A percentile compares a stretch with the other conserved stretches of the same genome.
These are phyloP conservation scores for Ibidorhyncha struthersii DNA, from an alignment of 2,113 vertebrate species.

Conservation along the genomic window DNA sequence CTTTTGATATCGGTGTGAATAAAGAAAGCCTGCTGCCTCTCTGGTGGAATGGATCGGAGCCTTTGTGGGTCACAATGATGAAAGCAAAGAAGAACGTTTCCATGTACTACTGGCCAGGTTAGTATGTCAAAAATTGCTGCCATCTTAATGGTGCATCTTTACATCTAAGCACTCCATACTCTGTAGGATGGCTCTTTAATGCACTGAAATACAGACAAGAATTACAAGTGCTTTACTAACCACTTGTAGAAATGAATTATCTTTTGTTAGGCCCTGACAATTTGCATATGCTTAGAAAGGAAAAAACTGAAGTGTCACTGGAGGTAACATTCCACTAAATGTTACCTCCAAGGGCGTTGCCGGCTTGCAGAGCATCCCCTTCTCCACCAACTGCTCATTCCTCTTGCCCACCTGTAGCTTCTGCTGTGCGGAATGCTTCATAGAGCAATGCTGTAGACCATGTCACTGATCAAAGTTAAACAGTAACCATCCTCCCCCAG, in stretches of 20 bases:
- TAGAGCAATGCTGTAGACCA: background rate
- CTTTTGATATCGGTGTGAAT: conserved; percentile 91
- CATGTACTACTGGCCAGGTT: conserved; percentile 98
- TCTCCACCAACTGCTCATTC: background rate
- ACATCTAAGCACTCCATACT: background rate
- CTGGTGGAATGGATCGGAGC: conserved; percentile 96
- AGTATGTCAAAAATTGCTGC: conserved; percentile 33
- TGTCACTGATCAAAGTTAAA: background rate
- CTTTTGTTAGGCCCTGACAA: background rate
- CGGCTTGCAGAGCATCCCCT: background rate
- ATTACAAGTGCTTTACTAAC: background rate
- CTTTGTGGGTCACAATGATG: conserved; percentile 91
- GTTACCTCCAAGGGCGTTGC: background rate
- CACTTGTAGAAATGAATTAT: background rate
- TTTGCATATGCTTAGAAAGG: background rate
- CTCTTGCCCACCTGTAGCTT: background rate
- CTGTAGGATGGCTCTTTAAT: background rate
- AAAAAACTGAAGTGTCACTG: background rate
- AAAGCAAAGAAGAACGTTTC: conserved; percentile 84
- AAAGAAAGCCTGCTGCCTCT: conserved; percentile 86
- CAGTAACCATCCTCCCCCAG: background rate
- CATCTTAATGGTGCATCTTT: background rate
- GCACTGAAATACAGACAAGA: background rate
- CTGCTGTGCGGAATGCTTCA: background rate
- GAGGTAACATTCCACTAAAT: background rate